Evolutionary conservation across 2,113 vertebrate species (phyloP).

Genomic region (Daboia siamensis): DNA sequence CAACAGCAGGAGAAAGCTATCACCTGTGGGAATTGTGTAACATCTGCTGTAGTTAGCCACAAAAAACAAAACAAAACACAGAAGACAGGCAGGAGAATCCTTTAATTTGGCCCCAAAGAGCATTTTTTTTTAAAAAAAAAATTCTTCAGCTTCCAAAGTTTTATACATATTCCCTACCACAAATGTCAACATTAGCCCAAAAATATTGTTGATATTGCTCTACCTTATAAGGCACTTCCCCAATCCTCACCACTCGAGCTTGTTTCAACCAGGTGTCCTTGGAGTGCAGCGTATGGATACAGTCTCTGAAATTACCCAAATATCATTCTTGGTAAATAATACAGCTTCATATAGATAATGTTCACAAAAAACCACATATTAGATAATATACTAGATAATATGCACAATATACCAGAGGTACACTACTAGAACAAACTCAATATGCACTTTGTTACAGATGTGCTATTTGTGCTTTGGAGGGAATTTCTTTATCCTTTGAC

Average conservation of each 20-base stretch:
- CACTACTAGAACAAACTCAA: too few species aligned
- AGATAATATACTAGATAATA: neutral
- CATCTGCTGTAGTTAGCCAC: neutral
- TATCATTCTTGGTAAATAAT: neutral
- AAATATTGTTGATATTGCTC: neutral
- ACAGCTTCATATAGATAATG: neutral
- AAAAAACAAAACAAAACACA: neutral
- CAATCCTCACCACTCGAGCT: slow-evolving; percentile 86
- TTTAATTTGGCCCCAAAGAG: neutral
- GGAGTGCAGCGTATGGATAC: slow-evolving; percentile 91
- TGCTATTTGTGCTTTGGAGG: neutral
- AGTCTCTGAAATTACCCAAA: slow-evolving; percentile 76
- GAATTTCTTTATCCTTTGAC: too few species aligned
- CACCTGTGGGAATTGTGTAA: neutral
- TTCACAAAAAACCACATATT: neutral
- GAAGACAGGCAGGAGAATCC: neutral
- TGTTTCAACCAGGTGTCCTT: slow-evolving; percentile 95
- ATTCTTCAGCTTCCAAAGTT: neutral
- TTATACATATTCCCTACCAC: too few species aligned
- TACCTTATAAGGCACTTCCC: slow-evolving; percentile 93
- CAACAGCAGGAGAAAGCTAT: neutral
- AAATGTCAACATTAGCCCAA: neutral
- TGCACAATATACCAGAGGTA: neutral
- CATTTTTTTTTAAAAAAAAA: neutral
- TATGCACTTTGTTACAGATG: too few species aligned